Base-by-base conservation (phyloP, 2,113 vertebrate species). In the Terrapene triunguis region DNA sequence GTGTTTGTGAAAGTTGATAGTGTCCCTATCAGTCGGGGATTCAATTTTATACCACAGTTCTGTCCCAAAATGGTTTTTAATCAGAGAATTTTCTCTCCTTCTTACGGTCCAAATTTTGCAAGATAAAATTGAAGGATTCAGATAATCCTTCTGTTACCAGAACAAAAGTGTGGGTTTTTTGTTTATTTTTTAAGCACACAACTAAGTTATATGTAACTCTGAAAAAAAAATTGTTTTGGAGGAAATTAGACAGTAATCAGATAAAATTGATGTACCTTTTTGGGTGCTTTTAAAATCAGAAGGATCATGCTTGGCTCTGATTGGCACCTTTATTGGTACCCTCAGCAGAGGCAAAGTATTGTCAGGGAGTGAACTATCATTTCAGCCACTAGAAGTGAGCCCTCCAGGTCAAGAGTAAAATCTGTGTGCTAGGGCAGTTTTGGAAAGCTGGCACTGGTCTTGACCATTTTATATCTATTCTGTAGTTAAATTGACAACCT, bases 321-420 rank as follows among this genome's bases (percentile, higher is more conserved):
- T 81, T 85, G 22, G 7, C 13, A 47, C 25, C 82, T 95, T 35
- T 90, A 44, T 94, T 95, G 87, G 35, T 89, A 21, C 27, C 90
- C 93, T 38, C 48, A 93, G 53, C 19, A 86, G 53, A 90, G 92
- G 54, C 50, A 51, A 32, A 87, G 86, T 21, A 29, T 35, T 54
- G 85, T 85, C 82, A 90, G 72, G 83, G 92, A 69, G 27, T 35
- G 17, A 94, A 42, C 38, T 88, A 50, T 50, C 93, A 17, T 16
- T 84, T 84, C 65, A n/a, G 25, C 10, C 82, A 27, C 44, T 95
- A 83, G 76, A 93, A 93, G 92, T 9, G 22, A 59, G 29, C 12
- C 35, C 1, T 51, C 47, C 0, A 0, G 47, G 1, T 10, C 53
- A 79, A 62, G 89, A 54, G 19, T 22, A 29, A 42, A 76, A 47